Conservation (phyloP, 2,797 vertebrate species). For the Schizothorax lantsangensis region DNA sequence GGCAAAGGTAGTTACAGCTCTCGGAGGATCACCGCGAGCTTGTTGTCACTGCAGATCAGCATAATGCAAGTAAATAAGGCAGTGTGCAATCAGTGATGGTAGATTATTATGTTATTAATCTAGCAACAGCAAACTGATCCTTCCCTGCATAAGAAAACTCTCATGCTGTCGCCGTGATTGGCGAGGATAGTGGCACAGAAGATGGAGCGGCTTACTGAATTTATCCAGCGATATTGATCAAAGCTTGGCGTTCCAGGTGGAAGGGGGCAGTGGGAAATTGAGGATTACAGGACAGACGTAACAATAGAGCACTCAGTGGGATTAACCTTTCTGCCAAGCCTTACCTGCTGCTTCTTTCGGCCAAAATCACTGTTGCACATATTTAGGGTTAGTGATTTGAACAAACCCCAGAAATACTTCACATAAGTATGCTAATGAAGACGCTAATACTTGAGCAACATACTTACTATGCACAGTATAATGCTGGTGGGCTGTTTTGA, state of each 20-base stretch:
- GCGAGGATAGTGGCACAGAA: not conserved
- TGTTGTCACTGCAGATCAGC: slow-evolving; percentile 26
- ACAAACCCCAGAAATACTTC: not conserved
- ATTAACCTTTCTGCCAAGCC: slow-evolving; percentile 23
- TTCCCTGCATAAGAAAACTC: not conserved
- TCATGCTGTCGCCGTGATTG: not conserved
- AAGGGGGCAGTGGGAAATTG: slow-evolving; percentile 25
- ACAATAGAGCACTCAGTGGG: slow-evolving; percentile 1
- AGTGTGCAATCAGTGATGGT: not conserved
- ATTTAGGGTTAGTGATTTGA: not conserved
- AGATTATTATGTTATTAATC: slow-evolving; percentile 26
- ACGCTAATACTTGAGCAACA: not conserved
- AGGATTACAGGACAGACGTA: slow-evolving; percentile 37
- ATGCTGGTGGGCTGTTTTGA: not conserved
- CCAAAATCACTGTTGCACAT: not conserved
- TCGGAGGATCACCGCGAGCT: not conserved
- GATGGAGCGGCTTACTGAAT: slow-evolving; percentile 43
- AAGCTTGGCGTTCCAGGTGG: not conserved
- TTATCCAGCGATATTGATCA: slow-evolving; percentile 50
- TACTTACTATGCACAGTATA: not conserved
- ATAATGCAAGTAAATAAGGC: slow-evolving; percentile 14
- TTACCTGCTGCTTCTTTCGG: not conserved
- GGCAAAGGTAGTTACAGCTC: not conserved
- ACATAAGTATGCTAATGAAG: not conserved
- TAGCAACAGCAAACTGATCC: not conserved